phyloP scores from a whole-genome alignment of 2,113 vertebrate species.

The Butorides virescens region DNA sequence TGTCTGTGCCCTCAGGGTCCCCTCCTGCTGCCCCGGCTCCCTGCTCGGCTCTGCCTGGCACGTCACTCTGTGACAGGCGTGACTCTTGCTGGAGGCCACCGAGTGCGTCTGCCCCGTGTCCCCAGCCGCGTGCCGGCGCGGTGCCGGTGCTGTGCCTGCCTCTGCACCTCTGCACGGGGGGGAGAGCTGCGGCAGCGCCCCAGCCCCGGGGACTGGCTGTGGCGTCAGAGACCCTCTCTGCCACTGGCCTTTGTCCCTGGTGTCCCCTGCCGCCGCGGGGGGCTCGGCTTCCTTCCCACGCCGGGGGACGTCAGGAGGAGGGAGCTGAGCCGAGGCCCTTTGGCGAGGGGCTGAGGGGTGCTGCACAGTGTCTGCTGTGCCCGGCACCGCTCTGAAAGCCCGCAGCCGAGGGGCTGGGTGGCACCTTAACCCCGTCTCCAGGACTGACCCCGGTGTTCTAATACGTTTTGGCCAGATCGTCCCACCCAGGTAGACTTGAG shows the following conservation, averaged over 20 bases:
- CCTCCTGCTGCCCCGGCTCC: background rate
- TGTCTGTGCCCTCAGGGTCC: rapidly evolving
- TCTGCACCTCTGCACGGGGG: background rate
- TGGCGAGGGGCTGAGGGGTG: background rate
- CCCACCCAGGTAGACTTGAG: background rate
- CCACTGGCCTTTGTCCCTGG: background rate
- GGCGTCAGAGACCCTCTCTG: background rate
- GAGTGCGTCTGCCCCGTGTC: background rate
- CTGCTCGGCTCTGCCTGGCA: background rate
- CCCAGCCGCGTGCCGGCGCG: no score
- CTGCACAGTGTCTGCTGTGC: background rate
- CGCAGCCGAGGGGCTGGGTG: background rate
- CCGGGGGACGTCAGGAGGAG: background rate
- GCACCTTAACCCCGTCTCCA: background rate
- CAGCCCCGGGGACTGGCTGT: background rate
- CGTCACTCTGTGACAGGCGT: background rate
- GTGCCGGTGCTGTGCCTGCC: background rate
- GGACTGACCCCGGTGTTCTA: background rate
- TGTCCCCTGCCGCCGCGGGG: background rate
- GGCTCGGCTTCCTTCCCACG: background rate
- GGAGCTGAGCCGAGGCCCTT: background rate
- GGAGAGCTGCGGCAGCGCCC: background rate
- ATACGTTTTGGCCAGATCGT: background rate
- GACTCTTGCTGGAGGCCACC: background rate
- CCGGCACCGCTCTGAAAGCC: no score